A percentile compares a stretch with the other conserved stretches of the same genome.
Evolutionary conservation across 2,888 invertebrate genomes (phyloP).

Genomic region (Lobophora halterata): DNA sequence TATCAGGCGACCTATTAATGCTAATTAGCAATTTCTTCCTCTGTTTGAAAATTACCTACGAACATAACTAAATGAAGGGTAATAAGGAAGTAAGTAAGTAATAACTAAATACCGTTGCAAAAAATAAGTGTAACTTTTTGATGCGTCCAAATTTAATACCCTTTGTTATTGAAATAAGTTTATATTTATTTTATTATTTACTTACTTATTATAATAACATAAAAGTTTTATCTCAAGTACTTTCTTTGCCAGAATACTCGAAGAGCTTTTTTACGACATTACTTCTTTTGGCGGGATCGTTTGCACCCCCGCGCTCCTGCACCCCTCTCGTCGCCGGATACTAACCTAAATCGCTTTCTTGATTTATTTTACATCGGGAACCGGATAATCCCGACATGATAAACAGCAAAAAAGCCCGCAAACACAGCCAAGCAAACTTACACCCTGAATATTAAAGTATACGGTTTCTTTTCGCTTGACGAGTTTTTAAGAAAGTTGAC

Average conservation of each 20-base stretch:
- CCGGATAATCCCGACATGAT: conserved; percentile 32
- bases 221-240: conserved; percentile 7
- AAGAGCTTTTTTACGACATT: conserved; percentile 15
- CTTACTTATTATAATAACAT: conserved; percentile 1
- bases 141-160: too few relatives aligned
- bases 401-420: conserved; percentile 22
- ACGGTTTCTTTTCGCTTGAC: conserved; percentile 13
- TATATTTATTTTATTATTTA: neutral
- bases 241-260: conserved; percentile 13
- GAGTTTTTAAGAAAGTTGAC: neutral
- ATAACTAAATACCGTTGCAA: too few relatives aligned
- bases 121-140: too few relatives aligned
- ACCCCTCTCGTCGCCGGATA: conserved; percentile 16
- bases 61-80: too few relatives aligned
- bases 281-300: conserved; percentile 18
- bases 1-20: too few relatives aligned
- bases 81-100: too few relatives aligned
- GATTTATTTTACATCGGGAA: conserved; percentile 32
- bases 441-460: conserved; percentile 1
- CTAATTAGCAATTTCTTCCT: too few relatives aligned
- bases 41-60: too few relatives aligned
- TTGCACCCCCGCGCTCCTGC: conserved; percentile 8
- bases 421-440: conserved; percentile 10
- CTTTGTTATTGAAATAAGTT: too few relatives aligned
- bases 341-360: conserved; percentile 30